Base-by-base conservation (phyloP, 2,797 vertebrate species). In the Adrianichthys oophorus region DNA sequence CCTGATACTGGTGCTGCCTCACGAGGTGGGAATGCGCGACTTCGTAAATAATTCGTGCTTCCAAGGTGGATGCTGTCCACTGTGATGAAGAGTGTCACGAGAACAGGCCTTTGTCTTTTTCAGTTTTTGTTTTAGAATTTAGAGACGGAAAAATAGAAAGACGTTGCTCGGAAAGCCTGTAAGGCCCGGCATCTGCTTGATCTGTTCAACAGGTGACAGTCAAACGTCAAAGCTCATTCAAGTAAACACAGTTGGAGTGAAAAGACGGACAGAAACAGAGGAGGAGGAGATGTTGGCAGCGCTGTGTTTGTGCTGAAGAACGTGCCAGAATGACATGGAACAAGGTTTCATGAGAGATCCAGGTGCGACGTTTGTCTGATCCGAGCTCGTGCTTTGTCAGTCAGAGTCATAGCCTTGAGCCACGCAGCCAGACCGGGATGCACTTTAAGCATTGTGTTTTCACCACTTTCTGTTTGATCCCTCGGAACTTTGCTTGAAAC, bases 21-120 rank as follows among this genome's bases (percentile, higher is more conserved):
- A 82, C 76, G 77, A 83, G 75, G 87, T 88, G 89, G 89, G 88
- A 90, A 90, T 88, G 85, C 90, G 88, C 82, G 87, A 89, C 85
- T 91, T 91, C 72, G 85, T 89, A 82, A 84, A 87, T 37, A 87
- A 87, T 87, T 72, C 82, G 79, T 77, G 75, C 63, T 59, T 21
- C 14, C 16, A 7, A 84, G 83, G 83, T 87, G 84, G 89, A 82
- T 78, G 85, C 88, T 81, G 75, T 89, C 86, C 68, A 75, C 65
- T 58, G 68, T 63, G 52, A 78, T 71, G 69, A 75, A 47, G 69
- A 77, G 72, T 68, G 65, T 76, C 71, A 70, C 67, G 70, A 80
- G 72, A 83, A 79, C 73, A 78, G 74, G 70, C 76, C 68, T 74
- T 83, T 82, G 78, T 85, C 82, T 84, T 70, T 81, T 61, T 70